Conservation (phyloP, 2,888 invertebrate genomes). For the Drosophila kokeensis region DNA sequence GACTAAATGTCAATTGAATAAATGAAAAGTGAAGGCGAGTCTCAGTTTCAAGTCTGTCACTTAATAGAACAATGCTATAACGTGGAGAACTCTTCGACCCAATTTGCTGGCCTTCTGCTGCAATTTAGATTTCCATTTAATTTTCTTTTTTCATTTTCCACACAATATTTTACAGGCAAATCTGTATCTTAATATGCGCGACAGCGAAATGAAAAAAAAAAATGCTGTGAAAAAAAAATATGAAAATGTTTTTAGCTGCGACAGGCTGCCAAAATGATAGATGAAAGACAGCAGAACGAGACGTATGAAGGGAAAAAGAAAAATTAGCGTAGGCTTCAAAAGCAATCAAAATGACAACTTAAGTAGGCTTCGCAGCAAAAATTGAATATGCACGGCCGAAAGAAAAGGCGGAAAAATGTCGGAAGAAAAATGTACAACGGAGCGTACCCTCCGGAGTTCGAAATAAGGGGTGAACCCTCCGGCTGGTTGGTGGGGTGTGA, state of each 20-base stretch:
- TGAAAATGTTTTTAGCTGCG: slow-evolving; percentile 66
- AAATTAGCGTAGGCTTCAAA: slow-evolving; percentile 78
- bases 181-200: slow-evolving; percentile 52
- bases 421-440: slow-evolving; percentile 22
- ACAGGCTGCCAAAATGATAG: slow-evolving; percentile 68
- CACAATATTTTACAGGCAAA: slow-evolving; percentile 64
- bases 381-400: slow-evolving; percentile 39
- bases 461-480: slow-evolving; percentile 23
- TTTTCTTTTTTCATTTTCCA: slow-evolving; percentile 41
- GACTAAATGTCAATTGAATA: slow-evolving; percentile 51
- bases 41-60: slow-evolving; percentile 50
- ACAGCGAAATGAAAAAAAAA: slow-evolving; percentile 14
- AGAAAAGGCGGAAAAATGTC: slow-evolving; percentile 27
- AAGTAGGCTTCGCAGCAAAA: slow-evolving; percentile 72
- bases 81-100: slow-evolving; percentile 21
- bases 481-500: not conserved
- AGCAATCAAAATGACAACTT: slow-evolving; percentile 81
- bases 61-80: slow-evolving; percentile 67
- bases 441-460: slow-evolving; percentile 3
- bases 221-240: slow-evolving; percentile 53
- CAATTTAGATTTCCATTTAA: slow-evolving; percentile 37
- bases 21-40: slow-evolving; percentile 51
- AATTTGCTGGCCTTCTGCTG: slow-evolving; percentile 31
- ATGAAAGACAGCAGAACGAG: slow-evolving; percentile 39
- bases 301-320: slow-evolving; percentile 13